Base-by-base conservation (phyloP, 2,113 vertebrate genomes). In the Tragelaphus strepsiceros region DNA sequence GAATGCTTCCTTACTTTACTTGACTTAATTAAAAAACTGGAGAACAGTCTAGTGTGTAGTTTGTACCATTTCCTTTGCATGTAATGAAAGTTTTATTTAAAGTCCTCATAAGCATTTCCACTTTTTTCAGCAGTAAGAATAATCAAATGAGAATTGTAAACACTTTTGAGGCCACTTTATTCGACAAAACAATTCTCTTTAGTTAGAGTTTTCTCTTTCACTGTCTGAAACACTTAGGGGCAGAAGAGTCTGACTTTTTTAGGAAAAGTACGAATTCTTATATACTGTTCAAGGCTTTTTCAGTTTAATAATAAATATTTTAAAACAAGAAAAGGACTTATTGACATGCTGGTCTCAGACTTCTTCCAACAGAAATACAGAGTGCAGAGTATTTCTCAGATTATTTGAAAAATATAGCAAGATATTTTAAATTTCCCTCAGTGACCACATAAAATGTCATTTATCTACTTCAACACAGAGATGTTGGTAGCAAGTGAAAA, bases 51-150 rank as follows among this genome's bases (percentile, higher is more conserved):
- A 61, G 22, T 85, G 17, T 54, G 16, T 77, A 89, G 71, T 56
- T 67, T 82, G 14, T 81, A 77, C 82, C n/a, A 12, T 91, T 94
- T 96, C 84, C 59, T 96, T 92, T 86, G n/a, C 43, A 35, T 56
- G 9, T 86, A 90, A 80, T 88, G 43, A 53, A 90, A 61, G 26
- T 83, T 95, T 96, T 97, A 83, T 93, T 96, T 97, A 51, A 95
- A 92, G 46, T 95, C 58, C 58, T 93, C 26, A 62, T 84, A 90
- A 84, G 12, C 5, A 22, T 84, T 96, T 95, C 89, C 43, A 74
- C 43, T 92, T 5, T 85, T 98, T 96, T 61, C 71, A 85, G 24
- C 32, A 64, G 64, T 90, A 58, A 91, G 54, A 95, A 59, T n/a
- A 88, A 59, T 80, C 51, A 92, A 62, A 81, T 91, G 93, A 96